phyloP scores from a whole-genome alignment of 2,888 invertebrate species.

The Xanthorhoe designata region DNA sequence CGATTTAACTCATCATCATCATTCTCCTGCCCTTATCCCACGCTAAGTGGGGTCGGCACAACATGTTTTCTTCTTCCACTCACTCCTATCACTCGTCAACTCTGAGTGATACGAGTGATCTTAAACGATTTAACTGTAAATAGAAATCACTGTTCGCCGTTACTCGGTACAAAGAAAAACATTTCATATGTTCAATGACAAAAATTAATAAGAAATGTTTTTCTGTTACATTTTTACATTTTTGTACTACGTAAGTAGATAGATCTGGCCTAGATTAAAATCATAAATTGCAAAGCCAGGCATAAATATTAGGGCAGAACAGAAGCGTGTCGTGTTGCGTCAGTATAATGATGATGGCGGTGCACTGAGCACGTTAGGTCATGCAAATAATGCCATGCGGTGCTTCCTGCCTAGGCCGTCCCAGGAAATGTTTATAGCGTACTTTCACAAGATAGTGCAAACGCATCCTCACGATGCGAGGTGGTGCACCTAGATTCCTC shows the following conservation, averaged over 20 bases:
- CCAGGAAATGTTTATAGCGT: slow-evolving; percentile 60
- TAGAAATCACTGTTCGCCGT: too few relatives aligned
- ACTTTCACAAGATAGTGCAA: slow-evolving; percentile 60
- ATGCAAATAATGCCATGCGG: slow-evolving; percentile 56
- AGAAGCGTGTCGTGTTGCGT: slow-evolving; percentile 58
- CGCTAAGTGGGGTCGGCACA: too few relatives aligned
- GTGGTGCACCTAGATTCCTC: slow-evolving; percentile 25
- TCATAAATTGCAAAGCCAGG: not conserved
- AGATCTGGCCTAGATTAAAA: slow-evolving; percentile 29
- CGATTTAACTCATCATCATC: too few relatives aligned
- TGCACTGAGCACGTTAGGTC: slow-evolving; percentile 54
- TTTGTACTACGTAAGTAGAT: slow-evolving; percentile 1
- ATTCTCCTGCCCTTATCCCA: too few relatives aligned
- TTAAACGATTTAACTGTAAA: too few relatives aligned
- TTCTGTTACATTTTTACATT: too few relatives aligned
- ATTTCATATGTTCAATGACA: too few relatives aligned
- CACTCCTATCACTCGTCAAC: too few relatives aligned
- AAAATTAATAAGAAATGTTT: too few relatives aligned
- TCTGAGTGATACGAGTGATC: too few relatives aligned
- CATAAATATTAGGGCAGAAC: slow-evolving; percentile 38
- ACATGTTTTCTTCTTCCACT: too few relatives aligned
- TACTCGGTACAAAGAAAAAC: too few relatives aligned
- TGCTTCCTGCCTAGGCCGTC: slow-evolving; percentile 59
- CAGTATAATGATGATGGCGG: slow-evolving; percentile 62
- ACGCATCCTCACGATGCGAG: slow-evolving; percentile 44